Base-by-base conservation (phyloP, 2,797 vertebrate genomes). In the Masticophis lateralis region DNA sequence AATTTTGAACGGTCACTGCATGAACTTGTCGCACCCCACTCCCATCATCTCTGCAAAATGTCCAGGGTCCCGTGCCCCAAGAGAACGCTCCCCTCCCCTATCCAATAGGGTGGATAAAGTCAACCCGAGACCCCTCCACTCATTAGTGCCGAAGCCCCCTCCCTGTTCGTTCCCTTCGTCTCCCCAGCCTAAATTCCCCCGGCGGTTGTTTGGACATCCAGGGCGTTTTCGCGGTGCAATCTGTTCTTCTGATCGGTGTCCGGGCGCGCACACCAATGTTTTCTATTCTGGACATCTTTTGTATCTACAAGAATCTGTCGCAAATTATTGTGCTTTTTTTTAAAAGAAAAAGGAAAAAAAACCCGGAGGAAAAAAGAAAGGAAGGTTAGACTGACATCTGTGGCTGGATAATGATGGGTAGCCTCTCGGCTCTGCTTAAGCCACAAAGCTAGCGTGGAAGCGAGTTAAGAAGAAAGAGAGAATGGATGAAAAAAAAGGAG, bases 391-490 rank as follows among this genome's bases (percentile, higher is more conserved):
- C 98, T 98, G 98, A 98, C 98, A 98, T 98, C 98, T 98, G 98
- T 98, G 98, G 98, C 98, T 98, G 98, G 98, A 98, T 99, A 99
- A 98, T 98, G 98, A 98, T 98, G 97, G 98, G 98, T 97, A 97
- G 98, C 98, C 97, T 98, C 98, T 98, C 98, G 98, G 98, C 98
- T 98, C 98, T 98, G 98, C 98, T 98, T 98, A 98, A 98, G 98
- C 98, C 98, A 98, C 98, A 98, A 98, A 98, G 98, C 98, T 96
- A 98, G 97, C 97, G 97, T 97, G 98, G 98, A 98, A 98, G 98
- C 98, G 98, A 98, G 97, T 96, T 96, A 96, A 98, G 98, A 97
- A 98, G 98, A 98, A 98, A 98, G 95, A 97, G 97, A 97, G 97
- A 98, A 98, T 98, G 28, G 92, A 93, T 93, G 55, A 97, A 69